These are phyloP conservation scores for Arvicanthis niloticus DNA, from an alignment of 2,113 vertebrate species.

Conservation along the genomic window DNA sequence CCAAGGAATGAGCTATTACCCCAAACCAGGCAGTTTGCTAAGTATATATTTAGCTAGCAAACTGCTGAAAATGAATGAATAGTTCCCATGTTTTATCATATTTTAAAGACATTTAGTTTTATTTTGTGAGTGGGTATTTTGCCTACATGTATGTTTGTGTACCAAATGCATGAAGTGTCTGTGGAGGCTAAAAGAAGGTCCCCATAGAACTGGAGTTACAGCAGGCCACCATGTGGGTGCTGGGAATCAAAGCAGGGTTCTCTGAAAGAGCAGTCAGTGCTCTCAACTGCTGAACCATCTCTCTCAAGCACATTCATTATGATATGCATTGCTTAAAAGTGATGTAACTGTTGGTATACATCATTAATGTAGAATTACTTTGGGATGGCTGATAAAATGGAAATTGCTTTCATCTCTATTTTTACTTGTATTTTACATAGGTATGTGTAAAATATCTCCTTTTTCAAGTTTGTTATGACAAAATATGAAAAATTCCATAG, in stretches of 20 bases:
- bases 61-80: neutral
- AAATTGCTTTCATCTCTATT: neutral
- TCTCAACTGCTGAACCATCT: no score
- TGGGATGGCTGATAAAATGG: neutral
- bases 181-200: neutral
- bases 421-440: neutral
- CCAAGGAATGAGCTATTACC: neutral
- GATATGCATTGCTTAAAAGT: neutral
- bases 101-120: neutral
- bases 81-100: neutral
- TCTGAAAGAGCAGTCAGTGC: neutral
- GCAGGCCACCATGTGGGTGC: neutral
- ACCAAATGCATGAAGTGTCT: neutral
- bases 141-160: neutral
- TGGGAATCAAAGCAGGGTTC: neutral
- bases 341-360: neutral
- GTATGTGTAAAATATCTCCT: neutral
- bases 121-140: no score
- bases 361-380: neutral
- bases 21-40: neutral
- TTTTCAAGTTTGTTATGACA: conserved; percentile 3
- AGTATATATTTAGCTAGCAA: neutral
- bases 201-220: neutral
- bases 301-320: neutral
- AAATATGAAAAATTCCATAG: neutral